Evolutionary conservation across 2,113 vertebrate species (phyloP).

Genomic region (Indri indri): DNA sequence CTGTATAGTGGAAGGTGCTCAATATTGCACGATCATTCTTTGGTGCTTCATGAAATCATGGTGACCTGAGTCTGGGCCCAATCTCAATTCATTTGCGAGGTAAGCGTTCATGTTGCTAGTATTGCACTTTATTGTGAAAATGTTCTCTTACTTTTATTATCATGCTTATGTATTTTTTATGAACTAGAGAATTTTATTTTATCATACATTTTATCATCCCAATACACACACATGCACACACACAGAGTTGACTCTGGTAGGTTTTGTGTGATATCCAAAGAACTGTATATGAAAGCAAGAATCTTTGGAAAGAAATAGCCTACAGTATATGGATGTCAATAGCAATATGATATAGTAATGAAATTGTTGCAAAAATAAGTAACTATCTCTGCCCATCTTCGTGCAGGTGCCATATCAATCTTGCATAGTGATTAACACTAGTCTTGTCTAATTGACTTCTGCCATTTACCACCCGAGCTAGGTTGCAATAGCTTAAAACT

Average conservation of each 20-base stretch:
- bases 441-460: slow-evolving; percentile 17
- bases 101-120: background rate
- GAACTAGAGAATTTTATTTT: background rate
- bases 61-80: background rate
- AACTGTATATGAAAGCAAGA: background rate
- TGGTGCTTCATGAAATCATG: slow-evolving; percentile 16
- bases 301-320: background rate
- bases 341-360: background rate
- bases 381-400: background rate
- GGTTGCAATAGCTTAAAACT: background rate
- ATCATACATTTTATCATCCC: background rate
- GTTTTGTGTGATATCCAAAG: background rate
- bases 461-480: background rate
- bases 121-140: slow-evolving; percentile 28
- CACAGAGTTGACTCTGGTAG: background rate
- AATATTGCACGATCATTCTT: background rate
- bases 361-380: background rate
- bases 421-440: background rate
- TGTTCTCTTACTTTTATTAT: slow-evolving; percentile 17
- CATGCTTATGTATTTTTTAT: background rate
- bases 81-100: slow-evolving; percentile 32
- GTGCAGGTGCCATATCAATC: background rate
- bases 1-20: slow-evolving; percentile 6
- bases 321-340: background rate
- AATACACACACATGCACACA: background rate